Evolutionary conservation across 2,888 invertebrate genomes (phyloP), one percentile per base, ranked within the genome.

Genomic region (Hyposoter didymator): DNA sequence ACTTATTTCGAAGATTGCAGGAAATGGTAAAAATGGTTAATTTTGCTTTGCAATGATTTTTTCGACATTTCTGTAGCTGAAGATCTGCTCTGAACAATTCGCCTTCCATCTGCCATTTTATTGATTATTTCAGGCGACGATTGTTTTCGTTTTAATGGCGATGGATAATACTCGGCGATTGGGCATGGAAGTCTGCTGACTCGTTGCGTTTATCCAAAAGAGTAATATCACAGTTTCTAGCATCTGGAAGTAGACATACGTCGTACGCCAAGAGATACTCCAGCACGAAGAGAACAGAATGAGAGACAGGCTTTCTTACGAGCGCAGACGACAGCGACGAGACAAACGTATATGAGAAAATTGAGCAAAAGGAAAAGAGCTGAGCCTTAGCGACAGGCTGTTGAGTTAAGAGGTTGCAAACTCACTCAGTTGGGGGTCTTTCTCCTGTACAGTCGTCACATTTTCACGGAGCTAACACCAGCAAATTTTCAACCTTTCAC

Each of bases 181-280:
- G 39, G 62, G 19, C 66, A 69, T 45, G 47, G 22, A 64, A 64
- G 45, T 75, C 64, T 64, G 70, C 70, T 72, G 79, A 66, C 70
- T 39, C 70, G 75, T 55, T 70, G 70, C 59, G 64, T 69, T 45
- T 70, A 82, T 72, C 62, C 62, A 35, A 66, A 78, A 55, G 49
- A 75, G 78, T 72, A 67, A 67, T 78, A 78, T 69, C 59, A 64
- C 47, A 43, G 78, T 45, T 52, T 62, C 39, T 49, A 72, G 80
- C 84, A 80, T 84, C 80, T 80, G 84, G 80, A 76, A 70, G 62
- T 76, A 66, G 84, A 80, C 80, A 72, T 55, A 22, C 70, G 80
- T 28, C 75, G 79, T 70, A 39, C 76, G 79, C 79, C 84, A 80
- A 75, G 79, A 52, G 70, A 35, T 55, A 69, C 74, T 39, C 39